phyloP scores from a whole-genome alignment of 2,113 vertebrate genomes.

The Ursus arctos region DNA sequence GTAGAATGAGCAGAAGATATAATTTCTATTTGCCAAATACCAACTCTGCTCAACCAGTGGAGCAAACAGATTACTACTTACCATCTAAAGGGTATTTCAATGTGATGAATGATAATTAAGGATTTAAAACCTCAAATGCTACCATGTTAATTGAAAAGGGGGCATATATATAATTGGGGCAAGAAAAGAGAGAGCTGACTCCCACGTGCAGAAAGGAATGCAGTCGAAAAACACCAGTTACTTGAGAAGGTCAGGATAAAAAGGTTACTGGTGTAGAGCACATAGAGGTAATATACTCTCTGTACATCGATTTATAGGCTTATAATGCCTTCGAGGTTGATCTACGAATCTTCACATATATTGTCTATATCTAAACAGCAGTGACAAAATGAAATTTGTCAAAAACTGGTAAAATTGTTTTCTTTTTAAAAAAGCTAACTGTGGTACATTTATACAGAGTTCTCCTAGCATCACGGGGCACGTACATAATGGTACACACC shows the following conservation, averaged over 20 bases:
- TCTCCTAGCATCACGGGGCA: background rate
- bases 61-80: background rate
- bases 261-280: background rate
- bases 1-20: background rate
- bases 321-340: background rate
- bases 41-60: background rate
- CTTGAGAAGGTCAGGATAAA: background rate
- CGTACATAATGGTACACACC: background rate
- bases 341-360: background rate
- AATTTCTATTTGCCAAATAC: background rate
- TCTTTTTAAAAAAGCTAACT: background rate
- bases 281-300: background rate
- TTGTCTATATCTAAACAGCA: background rate
- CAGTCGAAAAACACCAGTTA: background rate
- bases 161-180: fast-evolving
- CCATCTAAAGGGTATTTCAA: background rate
- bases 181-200: background rate
- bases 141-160: background rate
- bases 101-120: background rate
- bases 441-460: background rate
- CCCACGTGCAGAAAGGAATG: background rate
- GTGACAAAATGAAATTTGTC: background rate
- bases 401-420: background rate
- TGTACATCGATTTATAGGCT: background rate
- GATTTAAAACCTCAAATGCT: background rate